A percentile compares a stretch with the other conserved stretches of the same genome.
Conservation (phyloP, 2,888 invertebrate species). For the Carpatolechia fugitivella region DNA sequence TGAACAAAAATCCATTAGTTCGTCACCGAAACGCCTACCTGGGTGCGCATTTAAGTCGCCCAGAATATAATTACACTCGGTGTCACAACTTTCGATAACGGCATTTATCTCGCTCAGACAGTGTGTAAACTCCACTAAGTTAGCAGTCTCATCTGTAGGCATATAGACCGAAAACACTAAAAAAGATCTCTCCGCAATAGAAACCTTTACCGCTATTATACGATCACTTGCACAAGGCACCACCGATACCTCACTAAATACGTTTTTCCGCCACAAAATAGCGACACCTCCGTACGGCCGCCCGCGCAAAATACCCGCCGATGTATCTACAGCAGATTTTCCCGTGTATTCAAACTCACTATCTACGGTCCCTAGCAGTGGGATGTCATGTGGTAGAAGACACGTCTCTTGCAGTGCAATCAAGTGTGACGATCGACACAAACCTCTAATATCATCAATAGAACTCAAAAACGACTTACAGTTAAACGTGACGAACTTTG, state of each 20-base stretch:
- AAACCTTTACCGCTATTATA: conserved; percentile 17
- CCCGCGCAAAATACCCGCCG: conserved; percentile 19
- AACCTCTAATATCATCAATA: too few species aligned
- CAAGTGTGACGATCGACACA: too few species aligned
- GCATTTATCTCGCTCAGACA: neutral
- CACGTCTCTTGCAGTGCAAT: conserved; percentile 22
- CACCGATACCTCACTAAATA: conserved; percentile 20
- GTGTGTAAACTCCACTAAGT: neutral
- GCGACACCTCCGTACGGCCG: conserved; percentile 24
- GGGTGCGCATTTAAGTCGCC: too few species aligned
- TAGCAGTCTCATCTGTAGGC: too few species aligned
- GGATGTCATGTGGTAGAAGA: conserved; percentile 17
- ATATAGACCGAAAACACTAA: too few species aligned
- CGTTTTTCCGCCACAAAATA: conserved; percentile 18
- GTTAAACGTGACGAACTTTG: too few species aligned
- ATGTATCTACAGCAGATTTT: conserved; percentile 20
- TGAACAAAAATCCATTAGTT: neutral
- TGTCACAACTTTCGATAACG: conserved; percentile 1
- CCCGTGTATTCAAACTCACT: conserved; percentile 11
- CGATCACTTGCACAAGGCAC: conserved; percentile 19
- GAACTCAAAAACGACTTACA: too few species aligned
- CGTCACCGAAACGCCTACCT: too few species aligned
- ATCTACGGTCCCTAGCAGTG: conserved; percentile 13
- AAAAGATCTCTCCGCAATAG: neutral
- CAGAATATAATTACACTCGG: neutral